Evolutionary conservation across 2,113 vertebrate species (phyloP).

Genomic region (Antechinus stuartii): DNA sequence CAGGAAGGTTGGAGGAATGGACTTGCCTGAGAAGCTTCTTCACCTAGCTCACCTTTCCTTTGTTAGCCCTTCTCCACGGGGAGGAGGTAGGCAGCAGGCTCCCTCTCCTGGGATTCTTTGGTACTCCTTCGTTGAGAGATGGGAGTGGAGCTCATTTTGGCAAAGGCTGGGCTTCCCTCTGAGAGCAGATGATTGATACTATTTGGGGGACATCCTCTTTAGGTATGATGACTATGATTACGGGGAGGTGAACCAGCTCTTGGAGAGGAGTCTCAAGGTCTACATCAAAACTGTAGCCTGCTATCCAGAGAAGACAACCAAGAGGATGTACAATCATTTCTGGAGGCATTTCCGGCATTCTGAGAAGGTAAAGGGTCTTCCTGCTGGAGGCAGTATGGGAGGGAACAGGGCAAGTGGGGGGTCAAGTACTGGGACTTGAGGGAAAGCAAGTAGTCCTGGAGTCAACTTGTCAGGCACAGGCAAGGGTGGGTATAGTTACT

Average conservation of each 20-base stretch:
- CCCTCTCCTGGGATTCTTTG: background rate
- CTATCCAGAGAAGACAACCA: constrained; percentile 94
- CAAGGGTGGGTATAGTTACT: too few species aligned
- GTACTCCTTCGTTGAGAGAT: background rate
- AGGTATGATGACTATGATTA: constrained; percentile 98
- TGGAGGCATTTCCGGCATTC: constrained; percentile 97
- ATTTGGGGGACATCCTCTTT: constrained; percentile 12
- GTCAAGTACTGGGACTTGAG: background rate
- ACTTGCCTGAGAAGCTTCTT: background rate
- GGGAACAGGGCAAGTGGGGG: background rate
- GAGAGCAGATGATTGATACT: constrained; percentile 19
- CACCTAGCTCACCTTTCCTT: background rate
- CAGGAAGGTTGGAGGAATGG: background rate
- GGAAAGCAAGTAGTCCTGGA: background rate
- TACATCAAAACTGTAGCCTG: constrained; percentile 98
- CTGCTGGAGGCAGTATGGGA: background rate
- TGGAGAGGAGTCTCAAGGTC: constrained; percentile 94
- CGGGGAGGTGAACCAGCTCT: constrained; percentile 93
- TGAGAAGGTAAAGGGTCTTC: constrained; percentile 90
- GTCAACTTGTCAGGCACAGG: background rate
- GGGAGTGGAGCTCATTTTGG: background rate
- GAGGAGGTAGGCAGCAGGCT: background rate
- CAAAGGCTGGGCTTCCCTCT: background rate
- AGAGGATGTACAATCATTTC: constrained; percentile 89
- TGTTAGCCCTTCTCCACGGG: too few species aligned